Evolutionary conservation across 1,140 invertebrate species (phyloP).

Genomic region (Lepidurus couesii): DNA sequence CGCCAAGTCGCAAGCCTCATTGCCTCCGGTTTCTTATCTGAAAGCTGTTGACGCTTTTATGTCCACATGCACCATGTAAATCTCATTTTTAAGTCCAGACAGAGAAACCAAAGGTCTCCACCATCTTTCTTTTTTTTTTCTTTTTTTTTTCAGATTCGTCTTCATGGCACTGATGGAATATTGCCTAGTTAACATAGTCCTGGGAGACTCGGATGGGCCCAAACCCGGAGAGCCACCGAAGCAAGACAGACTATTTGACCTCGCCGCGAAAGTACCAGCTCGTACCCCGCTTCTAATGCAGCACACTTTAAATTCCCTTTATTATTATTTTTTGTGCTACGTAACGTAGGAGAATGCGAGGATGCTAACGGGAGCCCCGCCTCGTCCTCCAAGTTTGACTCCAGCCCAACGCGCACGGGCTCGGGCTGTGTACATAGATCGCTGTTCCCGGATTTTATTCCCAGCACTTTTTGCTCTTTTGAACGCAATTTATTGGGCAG

Average conservation of each 20-base stretch:
- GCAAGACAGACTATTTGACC: slow-evolving; percentile 53
- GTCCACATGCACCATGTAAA: slow-evolving; percentile 79
- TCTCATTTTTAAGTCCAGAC: slow-evolving; percentile 33
- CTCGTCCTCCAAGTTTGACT: slow-evolving; percentile 43
- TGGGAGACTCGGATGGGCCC: slow-evolving; percentile 62
- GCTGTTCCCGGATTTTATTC: slow-evolving; percentile 78
- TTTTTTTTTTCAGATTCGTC: slow-evolving; percentile 58
- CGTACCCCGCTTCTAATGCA: slow-evolving; percentile 25
- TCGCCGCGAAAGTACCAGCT: slow-evolving; percentile 46
- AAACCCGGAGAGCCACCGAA: slow-evolving; percentile 41
- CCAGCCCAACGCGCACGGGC: slow-evolving; percentile 40
- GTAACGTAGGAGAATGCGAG: slow-evolving; percentile 49
- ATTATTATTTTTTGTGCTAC: slow-evolving; percentile 29
- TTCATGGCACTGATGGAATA: slow-evolving; percentile 93
- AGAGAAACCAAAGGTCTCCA: background rate
- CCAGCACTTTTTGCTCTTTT: slow-evolving; percentile 75
- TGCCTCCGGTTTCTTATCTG: slow-evolving; percentile 82
- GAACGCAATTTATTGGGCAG: slow-evolving; percentile 81
- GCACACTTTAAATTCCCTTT: slow-evolving; percentile 22
- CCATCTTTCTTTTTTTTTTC: slow-evolving; percentile 23
- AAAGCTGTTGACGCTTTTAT: slow-evolving; percentile 87
- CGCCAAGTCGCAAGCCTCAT: slow-evolving; percentile 78
- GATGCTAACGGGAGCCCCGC: slow-evolving; percentile 49
- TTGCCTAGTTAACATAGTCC: slow-evolving; percentile 81
- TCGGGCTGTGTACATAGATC: slow-evolving; percentile 77